Base-by-base conservation (phyloP, 2,888 invertebrate genomes). In the Apodemia hepburni region DNA sequence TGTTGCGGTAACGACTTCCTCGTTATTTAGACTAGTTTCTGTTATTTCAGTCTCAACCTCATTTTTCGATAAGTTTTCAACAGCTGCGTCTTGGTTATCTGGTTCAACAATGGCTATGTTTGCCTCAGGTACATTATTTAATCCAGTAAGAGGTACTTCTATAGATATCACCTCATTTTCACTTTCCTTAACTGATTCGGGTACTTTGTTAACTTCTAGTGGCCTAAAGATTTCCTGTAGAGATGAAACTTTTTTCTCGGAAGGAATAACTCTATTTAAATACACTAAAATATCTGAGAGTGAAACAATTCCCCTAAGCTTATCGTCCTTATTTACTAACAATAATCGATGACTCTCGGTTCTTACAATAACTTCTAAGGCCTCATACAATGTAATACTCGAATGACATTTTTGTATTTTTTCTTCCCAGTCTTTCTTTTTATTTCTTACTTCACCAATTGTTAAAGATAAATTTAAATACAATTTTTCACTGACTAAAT, bases 361-460 rank as follows among this genome's bases (percentile, higher is more conserved):
- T 87, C 96, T 95, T 74, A 98, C 97, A 80, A 98, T 97, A 87
- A 94, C 96, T 87, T 97, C 97, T 95, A 98, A 96, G 80, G 97
- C 95, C 77, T 95, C 93, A 77, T 94, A 95, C 77, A 98, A 93
- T 64, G 96, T 96, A 90, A 98, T 97, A 80, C 95, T 95, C 80
- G 95, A 92, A 85, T 94, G 95, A 92, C 97, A 98, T 84, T 96
- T 97, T 80, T 96, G 96, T 75, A 98, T 96, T 74, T 97, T 97
- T 89, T 98, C 97, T 85, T 97, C 97, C 95, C 97, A 97, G 92
- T 97, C 97, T 87, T 96, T 96, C 80, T 97, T 93, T 86, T 96
- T 96, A 79, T 96, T 95, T 78, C 97, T 95, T 71, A 97, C 97
- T 84, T 97, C 95, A 77, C 95, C 95, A 77, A 98, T 90, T 33